Evolutionary conservation across 2,888 invertebrate genomes (phyloP).

Genomic region (Apoda limacodes): DNA sequence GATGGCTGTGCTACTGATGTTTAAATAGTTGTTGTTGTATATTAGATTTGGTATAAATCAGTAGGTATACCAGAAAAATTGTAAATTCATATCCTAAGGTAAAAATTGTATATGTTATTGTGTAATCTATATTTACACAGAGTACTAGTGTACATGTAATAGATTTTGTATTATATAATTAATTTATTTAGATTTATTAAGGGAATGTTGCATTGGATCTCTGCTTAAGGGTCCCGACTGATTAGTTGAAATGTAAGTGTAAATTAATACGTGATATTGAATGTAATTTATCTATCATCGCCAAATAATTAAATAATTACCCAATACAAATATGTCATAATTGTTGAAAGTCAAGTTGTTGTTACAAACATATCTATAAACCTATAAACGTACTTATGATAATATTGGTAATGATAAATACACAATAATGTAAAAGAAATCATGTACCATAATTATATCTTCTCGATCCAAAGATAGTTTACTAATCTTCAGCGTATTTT

Average conservation of each 20-base stretch:
- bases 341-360: conserved; percentile 13
- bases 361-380: neutral
- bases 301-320: conserved; percentile 54
- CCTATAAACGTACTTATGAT: too few relatives aligned
- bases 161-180: conserved; percentile 69
- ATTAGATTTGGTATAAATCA: conserved; percentile 27
- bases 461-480: too few relatives aligned
- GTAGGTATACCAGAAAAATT: conserved; percentile 34
- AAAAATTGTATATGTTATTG: conserved; percentile 39
- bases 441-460: too few relatives aligned
- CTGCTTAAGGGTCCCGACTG: conserved; percentile 58
- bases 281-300: conserved; percentile 60
- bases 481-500: too few relatives aligned
- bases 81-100: conserved; percentile 37
- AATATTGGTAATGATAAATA: too few relatives aligned
- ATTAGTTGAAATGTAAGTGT: conserved; percentile 64
- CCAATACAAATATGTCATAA: conserved; percentile 19
- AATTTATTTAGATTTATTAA: conserved; percentile 61
- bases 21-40: conserved; percentile 53
- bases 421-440: too few relatives aligned
- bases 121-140: conserved; percentile 47
- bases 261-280: conserved; percentile 60
- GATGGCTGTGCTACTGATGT: conserved; percentile 95
- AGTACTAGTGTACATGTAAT: conserved; percentile 56
- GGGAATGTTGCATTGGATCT: conserved; percentile 64